Base-by-base conservation (phyloP, 2,888 invertebrate genomes). In the Isoperla grammatica region DNA sequence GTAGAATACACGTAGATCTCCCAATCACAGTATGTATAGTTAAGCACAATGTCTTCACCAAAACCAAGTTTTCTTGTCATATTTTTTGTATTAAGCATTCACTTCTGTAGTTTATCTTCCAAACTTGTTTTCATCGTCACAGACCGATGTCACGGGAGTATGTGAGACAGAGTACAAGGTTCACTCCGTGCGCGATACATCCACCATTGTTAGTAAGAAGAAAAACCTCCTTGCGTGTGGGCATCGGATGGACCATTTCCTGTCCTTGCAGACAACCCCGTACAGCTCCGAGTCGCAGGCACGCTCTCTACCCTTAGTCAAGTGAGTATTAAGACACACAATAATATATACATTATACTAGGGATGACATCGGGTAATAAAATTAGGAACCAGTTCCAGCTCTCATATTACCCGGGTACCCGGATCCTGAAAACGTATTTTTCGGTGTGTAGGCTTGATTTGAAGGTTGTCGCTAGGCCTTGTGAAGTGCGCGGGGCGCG, bases 71-170 rank as follows among this genome's bases (percentile, higher is more conserved):
- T n/a, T n/a, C n/a, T n/a, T n/a, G n/a, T n/a, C n/a, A n/a, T n/a
- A n/a, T n/a, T n/a, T n/a, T n/a, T n/a, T n/a, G n/a, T n/a, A n/a
- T n/a, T n/a, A n/a, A n/a, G n/a, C n/a, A n/a, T n/a, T n/a, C n/a
- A n/a, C n/a, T n/a, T 6, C 8, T 29, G 29, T 4, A 29, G 29
- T 29, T 29, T 8, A 29, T 29, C 29, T 29, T 6, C 8, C 8
- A 29, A 29, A 29, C 4, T 29, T 29, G 8, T 8, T 8, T 29
- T 48, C 11, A 46, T 60, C n/a, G 49, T 55, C 29, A 42, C 64
- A 74, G 73, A 68, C 67, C 39, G 74, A 74, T 61, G 67, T 75
- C 12, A 65, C 69, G 42, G 74, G 74, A 13, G 65, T 66, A 6
- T 75, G 74, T 62, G 65, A 68, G 20, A 71, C 74, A 1, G 63